phyloP scores from a whole-genome alignment of 1,140 invertebrate genomes.

The Pectinophora gossypiella region DNA sequence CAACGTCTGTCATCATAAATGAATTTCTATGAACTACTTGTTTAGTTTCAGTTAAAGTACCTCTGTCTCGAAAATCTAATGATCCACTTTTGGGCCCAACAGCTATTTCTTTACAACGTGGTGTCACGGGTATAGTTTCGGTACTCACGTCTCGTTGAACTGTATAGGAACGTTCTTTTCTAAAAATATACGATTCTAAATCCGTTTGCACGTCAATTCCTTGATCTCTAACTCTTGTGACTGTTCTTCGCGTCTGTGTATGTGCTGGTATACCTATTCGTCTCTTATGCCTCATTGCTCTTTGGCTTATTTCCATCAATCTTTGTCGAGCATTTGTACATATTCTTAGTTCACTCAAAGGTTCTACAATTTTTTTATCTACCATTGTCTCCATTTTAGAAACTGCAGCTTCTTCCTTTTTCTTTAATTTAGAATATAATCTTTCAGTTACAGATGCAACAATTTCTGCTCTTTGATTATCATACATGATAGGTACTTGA shows the following conservation, averaged over 20 bases:
- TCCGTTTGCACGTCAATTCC: slow-evolving; percentile 73
- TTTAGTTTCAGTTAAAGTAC: slow-evolving; percentile 48
- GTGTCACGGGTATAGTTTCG: slow-evolving; percentile 54
- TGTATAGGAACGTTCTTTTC: slow-evolving; percentile 39
- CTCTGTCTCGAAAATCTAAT: slow-evolving; percentile 53
- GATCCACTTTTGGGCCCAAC: slow-evolving; percentile 49
- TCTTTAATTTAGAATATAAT: slow-evolving; percentile 79
- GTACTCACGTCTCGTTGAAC: slow-evolving; percentile 47
- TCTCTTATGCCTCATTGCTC: slow-evolving; percentile 75
- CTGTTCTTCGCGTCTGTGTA: slow-evolving; percentile 77
- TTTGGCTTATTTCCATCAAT: slow-evolving; percentile 75
- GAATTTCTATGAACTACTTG: slow-evolving; percentile 32
- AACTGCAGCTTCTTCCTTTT: slow-evolving; percentile 72
- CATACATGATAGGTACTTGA: slow-evolving; percentile 47
- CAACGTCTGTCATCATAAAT: slow-evolving; percentile 40
- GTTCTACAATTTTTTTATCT: slow-evolving; percentile 58
- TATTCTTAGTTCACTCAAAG: slow-evolving; percentile 72
- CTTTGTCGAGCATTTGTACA: slow-evolving; percentile 75
- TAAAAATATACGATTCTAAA: slow-evolving; percentile 52
- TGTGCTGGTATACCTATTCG: slow-evolving; percentile 75
- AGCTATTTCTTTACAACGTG: slow-evolving; percentile 59
- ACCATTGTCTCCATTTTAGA: slow-evolving; percentile 55
- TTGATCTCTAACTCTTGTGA: slow-evolving; percentile 76
- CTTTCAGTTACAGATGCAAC: slow-evolving; percentile 82
- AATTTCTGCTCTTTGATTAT: slow-evolving; percentile 78